These are phyloP conservation scores for Periophthalmodon schlosseri DNA, from an alignment of 2,113 vertebrate genomes.

Conservation along the genomic window DNA sequence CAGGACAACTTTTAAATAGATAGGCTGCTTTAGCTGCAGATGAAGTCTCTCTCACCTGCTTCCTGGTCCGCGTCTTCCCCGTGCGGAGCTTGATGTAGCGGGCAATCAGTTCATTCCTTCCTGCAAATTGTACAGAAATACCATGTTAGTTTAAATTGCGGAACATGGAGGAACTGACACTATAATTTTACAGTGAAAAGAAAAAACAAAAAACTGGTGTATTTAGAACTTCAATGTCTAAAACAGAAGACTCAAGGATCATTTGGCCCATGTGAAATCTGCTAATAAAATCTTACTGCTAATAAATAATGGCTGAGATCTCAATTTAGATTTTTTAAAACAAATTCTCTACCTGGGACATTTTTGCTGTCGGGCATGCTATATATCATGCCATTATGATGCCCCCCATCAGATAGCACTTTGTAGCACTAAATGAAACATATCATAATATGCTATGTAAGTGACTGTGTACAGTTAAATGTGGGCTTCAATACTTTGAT, in stretches of 20 bases:
- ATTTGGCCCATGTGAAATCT: no score
- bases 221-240: neutral
- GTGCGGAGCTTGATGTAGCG: slow-evolving; percentile 96
- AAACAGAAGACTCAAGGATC: neutral
- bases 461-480: no score
- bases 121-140: slow-evolving; percentile 69
- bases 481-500: no score
- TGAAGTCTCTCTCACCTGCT: slow-evolving; percentile 83
- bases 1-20: slow-evolving; percentile 56
- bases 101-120: slow-evolving; percentile 94
- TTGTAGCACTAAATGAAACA: no score
- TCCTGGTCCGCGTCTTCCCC: slow-evolving; percentile 95
- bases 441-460: no score
- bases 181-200: neutral
- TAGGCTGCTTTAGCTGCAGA: slow-evolving; percentile 19
- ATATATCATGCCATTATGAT: no score
- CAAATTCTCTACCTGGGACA: no score
- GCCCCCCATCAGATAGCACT: no score
- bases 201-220: neutral
- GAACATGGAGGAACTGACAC: neutral
- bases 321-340: no score
- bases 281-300: no score
- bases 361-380: no score
- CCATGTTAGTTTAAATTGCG: neutral
- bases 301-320: no score